Evolutionary conservation across 2,797 vertebrate genomes (phyloP).

Genomic region (Poeciliopsis gracilis): DNA sequence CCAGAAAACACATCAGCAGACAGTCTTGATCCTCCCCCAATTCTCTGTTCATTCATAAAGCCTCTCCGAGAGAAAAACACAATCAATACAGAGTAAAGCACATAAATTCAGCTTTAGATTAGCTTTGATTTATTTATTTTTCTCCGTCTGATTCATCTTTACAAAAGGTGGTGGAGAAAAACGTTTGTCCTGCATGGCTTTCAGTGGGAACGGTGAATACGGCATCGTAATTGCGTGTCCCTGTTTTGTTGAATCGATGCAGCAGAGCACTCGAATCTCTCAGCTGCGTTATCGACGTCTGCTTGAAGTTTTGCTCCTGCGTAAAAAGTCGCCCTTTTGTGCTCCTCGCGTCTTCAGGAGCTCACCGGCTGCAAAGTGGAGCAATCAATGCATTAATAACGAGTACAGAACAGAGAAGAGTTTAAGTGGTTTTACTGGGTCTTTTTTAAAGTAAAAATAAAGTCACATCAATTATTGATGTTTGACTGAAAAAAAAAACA

Average conservation of each 20-base stretch:
- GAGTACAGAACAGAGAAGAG: constrained; percentile 4
- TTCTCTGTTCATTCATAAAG: constrained; percentile 56
- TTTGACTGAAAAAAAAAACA: not conserved
- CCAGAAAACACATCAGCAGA: constrained; percentile 43
- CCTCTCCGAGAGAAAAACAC: constrained; percentile 35
- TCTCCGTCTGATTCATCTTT: constrained; percentile 50
- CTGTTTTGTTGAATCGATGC: constrained; percentile 58
- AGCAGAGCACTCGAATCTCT: constrained; percentile 42
- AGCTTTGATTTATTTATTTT: constrained; percentile 44
- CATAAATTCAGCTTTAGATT: constrained; percentile 31
- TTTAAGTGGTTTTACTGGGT: constrained; percentile 3
- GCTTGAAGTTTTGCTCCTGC: constrained; percentile 30
- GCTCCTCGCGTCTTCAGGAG: constrained; percentile 19
- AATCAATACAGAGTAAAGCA: constrained; percentile 54
- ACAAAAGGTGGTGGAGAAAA: constrained; percentile 42
- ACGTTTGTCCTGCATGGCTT: constrained; percentile 28
- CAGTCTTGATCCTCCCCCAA: constrained; percentile 56
- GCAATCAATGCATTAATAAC: constrained; percentile 31
- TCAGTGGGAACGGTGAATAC: constrained; percentile 31
- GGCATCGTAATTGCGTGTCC: constrained; percentile 53
- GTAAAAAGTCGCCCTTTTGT: constrained; percentile 31
- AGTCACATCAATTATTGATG: not conserved
- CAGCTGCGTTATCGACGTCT: constrained; percentile 48
- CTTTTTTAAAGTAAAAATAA: not conserved
- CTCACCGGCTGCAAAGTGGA: constrained; percentile 30